These are phyloP conservation scores for Bombyx mori DNA, from an alignment of 1,140 invertebrate species.

Conservation along the genomic window DNA sequence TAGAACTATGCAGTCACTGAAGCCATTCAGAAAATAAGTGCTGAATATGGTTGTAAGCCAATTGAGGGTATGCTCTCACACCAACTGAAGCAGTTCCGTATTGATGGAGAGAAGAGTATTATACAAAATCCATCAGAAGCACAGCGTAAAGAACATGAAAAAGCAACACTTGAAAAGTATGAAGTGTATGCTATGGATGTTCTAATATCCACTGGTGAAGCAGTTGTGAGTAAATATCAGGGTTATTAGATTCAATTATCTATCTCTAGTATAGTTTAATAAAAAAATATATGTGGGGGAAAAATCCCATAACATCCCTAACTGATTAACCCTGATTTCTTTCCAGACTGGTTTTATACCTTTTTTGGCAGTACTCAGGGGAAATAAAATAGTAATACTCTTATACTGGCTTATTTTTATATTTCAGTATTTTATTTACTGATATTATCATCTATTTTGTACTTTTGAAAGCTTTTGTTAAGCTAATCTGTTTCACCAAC, in stretches of 20 bases:
- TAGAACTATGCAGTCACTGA: constrained; percentile 95
- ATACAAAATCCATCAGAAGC: constrained; percentile 95
- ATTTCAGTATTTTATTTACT: constrained; percentile 30
- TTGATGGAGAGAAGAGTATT: constrained; percentile 99
- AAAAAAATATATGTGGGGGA: not conserved
- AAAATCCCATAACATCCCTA: not conserved
- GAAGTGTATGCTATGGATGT: constrained; percentile 99
- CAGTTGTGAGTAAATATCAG: constrained; percentile 38
- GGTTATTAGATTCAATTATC: not conserved
- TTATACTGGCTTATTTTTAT: constrained; percentile 23
- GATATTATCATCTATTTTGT: constrained; percentile 14
- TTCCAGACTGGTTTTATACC: constrained; percentile 30
- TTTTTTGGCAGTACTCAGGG: constrained; percentile 51
- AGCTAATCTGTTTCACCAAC: too few species aligned
- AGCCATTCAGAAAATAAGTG: constrained; percentile 93
- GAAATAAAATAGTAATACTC: constrained; percentile 33
- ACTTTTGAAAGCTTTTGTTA: not conserved
- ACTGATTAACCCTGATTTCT: constrained; percentile 43
- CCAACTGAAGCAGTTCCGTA: constrained; percentile 95
- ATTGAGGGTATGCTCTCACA: constrained; percentile 99
- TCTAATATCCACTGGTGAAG: constrained; percentile 84
- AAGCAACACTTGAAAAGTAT: constrained; percentile 95
- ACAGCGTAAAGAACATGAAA: constrained; percentile 98
- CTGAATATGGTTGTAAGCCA: constrained; percentile 95
- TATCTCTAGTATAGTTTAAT: not conserved